Evolutionary conservation across 2,113 vertebrate species (phyloP), one percentile per base, ranked within the genome.

Genomic region (Austrofundulus limnaeus): DNA sequence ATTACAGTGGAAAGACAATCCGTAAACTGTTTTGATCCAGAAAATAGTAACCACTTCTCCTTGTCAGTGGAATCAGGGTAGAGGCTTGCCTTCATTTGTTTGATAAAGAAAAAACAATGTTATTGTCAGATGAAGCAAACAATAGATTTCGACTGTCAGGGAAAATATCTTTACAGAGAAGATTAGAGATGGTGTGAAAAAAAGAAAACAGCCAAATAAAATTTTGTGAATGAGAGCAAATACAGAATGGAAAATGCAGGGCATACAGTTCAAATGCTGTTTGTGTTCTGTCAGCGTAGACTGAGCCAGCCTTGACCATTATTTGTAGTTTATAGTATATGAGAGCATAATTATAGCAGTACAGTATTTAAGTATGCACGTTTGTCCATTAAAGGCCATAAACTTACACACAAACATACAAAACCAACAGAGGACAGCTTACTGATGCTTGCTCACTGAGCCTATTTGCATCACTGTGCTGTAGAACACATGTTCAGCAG

Each of bases 91-190:
- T 71, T 70, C 51, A 60, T 78, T 78, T 74, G 41, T 71, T 74
- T 70, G 49, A 54, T 45, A 51, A 46, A 53, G 60, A 59, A 62
- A 73, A 80, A 71, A 47, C 43, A 16, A 11, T 19, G 47, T 72
- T 70, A 70, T 75, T 73, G 64, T 80, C 60, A 61, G 72, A 84
- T 81, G 60, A 79, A 80, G 80, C 52, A 71, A 65, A 45, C 53
- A 75, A 80, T 76, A 80, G 77, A 86, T 86, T 88, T 71, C 19
- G 34, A 64, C 24, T 75, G 72, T 77, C 54, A 34, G 25, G 14
- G 19, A 69, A 80, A 82, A 78, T 61, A 42, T 69, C 37, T 76
- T 67, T 61, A 64, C 61, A 61, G 50, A 60, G 17, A 31, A 51
- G 42, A 69, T 72, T 71, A 39, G 25, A 70, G 28, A 62, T 41